Conservation (phyloP, 2,113 vertebrate genomes). For the Cairina moschata region DNA sequence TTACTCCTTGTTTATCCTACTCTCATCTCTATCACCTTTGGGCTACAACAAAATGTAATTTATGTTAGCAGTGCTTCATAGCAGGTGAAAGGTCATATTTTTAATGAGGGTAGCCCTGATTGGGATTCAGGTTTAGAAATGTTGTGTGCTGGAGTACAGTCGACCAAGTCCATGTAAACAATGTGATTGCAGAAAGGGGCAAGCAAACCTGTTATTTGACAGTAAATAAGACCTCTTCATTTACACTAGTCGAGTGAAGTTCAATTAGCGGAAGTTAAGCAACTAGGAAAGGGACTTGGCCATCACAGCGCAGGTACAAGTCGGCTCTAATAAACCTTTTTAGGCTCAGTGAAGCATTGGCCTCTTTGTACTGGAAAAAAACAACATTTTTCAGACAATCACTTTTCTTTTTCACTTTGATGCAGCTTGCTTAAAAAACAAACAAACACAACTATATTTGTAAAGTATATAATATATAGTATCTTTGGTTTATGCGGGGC, state of each 20-base stretch:
- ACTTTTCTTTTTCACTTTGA: neutral
- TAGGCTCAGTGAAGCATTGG: neutral
- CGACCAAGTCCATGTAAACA: slow-evolving; percentile 2
- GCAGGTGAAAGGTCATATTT: slow-evolving; percentile 71
- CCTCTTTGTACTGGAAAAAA: neutral
- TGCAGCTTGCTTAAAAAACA: neutral
- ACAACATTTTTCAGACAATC: neutral
- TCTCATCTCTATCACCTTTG: slow-evolving; percentile 91
- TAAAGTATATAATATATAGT: neutral
- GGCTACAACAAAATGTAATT: slow-evolving; percentile 86
- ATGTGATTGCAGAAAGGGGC: neutral
- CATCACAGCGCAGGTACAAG: neutral
- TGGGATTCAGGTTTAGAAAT: slow-evolving; percentile 41
- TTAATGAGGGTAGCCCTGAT: slow-evolving; percentile 68
- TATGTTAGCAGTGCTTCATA: slow-evolving; percentile 78
- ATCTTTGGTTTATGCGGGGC: neutral
- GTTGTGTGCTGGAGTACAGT: neutral
- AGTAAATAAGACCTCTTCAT: neutral
- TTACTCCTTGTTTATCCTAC: slow-evolving; percentile 90
- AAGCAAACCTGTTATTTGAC: neutral
- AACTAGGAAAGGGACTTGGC: neutral
- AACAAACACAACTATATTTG: neutral
- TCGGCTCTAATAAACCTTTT: neutral
- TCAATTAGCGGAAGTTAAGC: neutral
- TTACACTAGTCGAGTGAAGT: neutral